These are phyloP conservation scores for Epinotia nisella DNA, from an alignment of 2,888 invertebrate genomes.

Conservation along the genomic window DNA sequence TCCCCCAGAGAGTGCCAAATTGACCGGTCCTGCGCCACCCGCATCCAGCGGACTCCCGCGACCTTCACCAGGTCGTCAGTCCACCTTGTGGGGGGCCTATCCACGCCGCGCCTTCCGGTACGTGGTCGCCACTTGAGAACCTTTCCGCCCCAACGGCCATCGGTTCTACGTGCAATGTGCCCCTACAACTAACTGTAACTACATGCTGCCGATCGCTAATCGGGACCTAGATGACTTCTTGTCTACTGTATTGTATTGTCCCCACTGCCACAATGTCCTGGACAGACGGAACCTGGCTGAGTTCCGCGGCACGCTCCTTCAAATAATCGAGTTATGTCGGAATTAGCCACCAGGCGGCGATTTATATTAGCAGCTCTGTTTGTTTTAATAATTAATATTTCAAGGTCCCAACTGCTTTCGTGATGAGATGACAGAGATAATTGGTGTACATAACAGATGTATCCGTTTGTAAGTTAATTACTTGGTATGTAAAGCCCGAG, in stretches of 20 bases:
- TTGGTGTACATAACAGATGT: neutral
- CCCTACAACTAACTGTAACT: too few species aligned
- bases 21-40: too few species aligned
- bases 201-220: too few species aligned
- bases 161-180: too few species aligned
- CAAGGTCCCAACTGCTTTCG: neutral
- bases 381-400: conserved; percentile 10
- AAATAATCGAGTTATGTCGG: conserved; percentile 43
- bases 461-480: neutral
- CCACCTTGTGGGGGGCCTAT: too few species aligned
- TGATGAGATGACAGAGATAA: neutral
- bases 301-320: conserved; percentile 45
- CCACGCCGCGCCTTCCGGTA: too few species aligned
- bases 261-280: neutral
- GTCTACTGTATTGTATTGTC: conserved; percentile 32
- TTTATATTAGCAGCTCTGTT: conserved; percentile 21
- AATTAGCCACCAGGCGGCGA: conserved; percentile 25
- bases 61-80: too few species aligned
- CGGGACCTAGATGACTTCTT: too few species aligned
- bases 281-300: conserved; percentile 43
- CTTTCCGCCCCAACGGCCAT: too few species aligned
- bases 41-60: too few species aligned
- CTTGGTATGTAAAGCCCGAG: neutral
- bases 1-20: too few species aligned
- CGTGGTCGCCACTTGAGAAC: too few species aligned